Percentiles rank a stretch among this genome's conserved stretches.
These are phyloP conservation scores for Aphis craccivora DNA, from an alignment of 1,140 invertebrate genomes.

Conservation along the genomic window DNA sequence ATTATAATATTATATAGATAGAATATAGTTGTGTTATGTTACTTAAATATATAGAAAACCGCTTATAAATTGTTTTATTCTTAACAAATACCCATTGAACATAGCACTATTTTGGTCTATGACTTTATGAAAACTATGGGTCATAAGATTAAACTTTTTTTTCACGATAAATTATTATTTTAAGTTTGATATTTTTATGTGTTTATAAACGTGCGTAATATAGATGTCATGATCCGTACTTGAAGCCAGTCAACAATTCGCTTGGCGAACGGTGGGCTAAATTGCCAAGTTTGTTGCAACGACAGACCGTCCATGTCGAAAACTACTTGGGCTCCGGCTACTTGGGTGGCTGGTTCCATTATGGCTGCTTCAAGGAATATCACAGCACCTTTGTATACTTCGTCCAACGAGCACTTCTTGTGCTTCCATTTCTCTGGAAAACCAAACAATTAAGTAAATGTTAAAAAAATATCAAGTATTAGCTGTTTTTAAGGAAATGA, in stretches of 20 bases:
- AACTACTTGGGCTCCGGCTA: conserved; percentile 78
- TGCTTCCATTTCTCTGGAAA: conserved; percentile 82
- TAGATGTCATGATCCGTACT: conserved; percentile 62
- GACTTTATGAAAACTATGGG: not conserved
- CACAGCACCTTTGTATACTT: conserved; percentile 83
- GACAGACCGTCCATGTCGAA: conserved; percentile 85
- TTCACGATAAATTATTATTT: not conserved
- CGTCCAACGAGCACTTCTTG: conserved; percentile 78
- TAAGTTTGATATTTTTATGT: not conserved
- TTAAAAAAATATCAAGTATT: not conserved
- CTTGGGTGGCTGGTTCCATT: conserved; percentile 79
- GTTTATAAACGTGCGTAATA: not conserved
- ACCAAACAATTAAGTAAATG: not conserved
- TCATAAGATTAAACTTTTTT: not conserved
- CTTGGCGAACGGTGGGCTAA: conserved; percentile 82
- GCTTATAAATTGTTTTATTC: not conserved
- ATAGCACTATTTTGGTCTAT: not conserved
- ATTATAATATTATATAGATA: too few relatives aligned
- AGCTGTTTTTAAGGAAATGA: not conserved
- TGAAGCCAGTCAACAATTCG: conserved; percentile 83
- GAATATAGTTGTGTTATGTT: too few relatives aligned
- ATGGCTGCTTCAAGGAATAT: conserved; percentile 81
- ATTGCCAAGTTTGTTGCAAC: conserved; percentile 81
- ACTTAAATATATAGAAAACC: not conserved
- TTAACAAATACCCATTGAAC: not conserved